Base-by-base conservation (phyloP, 1,140 invertebrate species). In the Penaeus japonicus region DNA sequence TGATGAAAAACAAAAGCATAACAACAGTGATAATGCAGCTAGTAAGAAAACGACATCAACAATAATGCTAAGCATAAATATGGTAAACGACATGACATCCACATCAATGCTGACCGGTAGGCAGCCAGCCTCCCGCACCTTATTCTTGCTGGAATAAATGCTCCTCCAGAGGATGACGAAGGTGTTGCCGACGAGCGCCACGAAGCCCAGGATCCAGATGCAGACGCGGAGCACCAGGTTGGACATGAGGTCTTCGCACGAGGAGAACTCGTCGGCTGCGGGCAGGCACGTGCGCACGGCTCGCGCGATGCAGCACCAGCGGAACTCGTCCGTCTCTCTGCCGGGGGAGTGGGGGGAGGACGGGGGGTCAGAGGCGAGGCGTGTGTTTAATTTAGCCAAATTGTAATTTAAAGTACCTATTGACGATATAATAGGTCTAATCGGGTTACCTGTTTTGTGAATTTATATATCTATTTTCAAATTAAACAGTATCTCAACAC, bases 171-270 rank as follows among this genome's bases (percentile, higher is more conserved):
- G 91, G 73, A 96, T 93, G 65, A 96, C 95, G 27, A 95, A 91
- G 4, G 94, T 83, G 91, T 96, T 96, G 47, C 95, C 95, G 47
- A 93, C 92, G 55, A 94, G 93, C 7, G 95, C 95, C 22, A 95
- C 92, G 12, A 93, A 91, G 12, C 94, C 95, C 92, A 96, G 94
- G 20, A 95, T 92, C 95, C 95, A 96, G 78, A 96, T 94, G 88
- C 94, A 93, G 18, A 93, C 91, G 7, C 94, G 91, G 2, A 94
- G 92, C 0, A 94, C 92, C 62, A 93, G 91, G 91, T 94, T 94
- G 32, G 93, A 94, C 94, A 95, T 94, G 73, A 94, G 92, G 89
- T 95, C 94, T 84, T 94, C 93, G 89, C 94, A 95, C 0, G 94
- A 94, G 1, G 94, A 94, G 87, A 94, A 94, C 89, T 94, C 94